Evolutionary conservation across 2,113 vertebrate species (phyloP).

Genomic region (Stegostoma tigrinum): DNA sequence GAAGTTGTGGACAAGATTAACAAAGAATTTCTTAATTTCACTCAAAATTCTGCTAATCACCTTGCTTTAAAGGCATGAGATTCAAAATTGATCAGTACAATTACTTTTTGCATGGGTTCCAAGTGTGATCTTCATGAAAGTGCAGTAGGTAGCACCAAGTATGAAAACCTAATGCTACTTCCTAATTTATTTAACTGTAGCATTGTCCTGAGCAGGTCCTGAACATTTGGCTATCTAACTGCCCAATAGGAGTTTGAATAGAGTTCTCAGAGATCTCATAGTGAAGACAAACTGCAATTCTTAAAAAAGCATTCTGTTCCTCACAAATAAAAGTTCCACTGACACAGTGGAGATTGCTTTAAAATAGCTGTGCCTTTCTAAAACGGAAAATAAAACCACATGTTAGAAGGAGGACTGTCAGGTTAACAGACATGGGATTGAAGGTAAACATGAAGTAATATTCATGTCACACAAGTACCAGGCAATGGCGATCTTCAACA

Average conservation of each 20-base stretch:
- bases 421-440: background rate
- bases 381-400: background rate
- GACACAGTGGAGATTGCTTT: no score
- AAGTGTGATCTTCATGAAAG: background rate
- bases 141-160: background rate
- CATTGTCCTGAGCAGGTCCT: background rate
- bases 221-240: background rate
- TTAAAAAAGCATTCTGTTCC: no score
- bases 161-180: background rate
- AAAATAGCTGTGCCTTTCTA: background rate
- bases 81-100: background rate
- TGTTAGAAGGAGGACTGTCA: background rate
- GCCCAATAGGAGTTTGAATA: no score
- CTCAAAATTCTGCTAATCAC: background rate
- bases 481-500: no score
- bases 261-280: no score
- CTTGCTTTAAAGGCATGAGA: background rate
- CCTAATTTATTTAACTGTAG: background rate
- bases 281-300: no score
- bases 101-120: background rate
- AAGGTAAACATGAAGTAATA: background rate
- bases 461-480: no score
- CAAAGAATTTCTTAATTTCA: background rate
- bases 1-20: background rate
- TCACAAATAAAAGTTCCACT: no score